Conservation (phyloP, 2,797 vertebrate genomes). For the Carapus acus region DNA sequence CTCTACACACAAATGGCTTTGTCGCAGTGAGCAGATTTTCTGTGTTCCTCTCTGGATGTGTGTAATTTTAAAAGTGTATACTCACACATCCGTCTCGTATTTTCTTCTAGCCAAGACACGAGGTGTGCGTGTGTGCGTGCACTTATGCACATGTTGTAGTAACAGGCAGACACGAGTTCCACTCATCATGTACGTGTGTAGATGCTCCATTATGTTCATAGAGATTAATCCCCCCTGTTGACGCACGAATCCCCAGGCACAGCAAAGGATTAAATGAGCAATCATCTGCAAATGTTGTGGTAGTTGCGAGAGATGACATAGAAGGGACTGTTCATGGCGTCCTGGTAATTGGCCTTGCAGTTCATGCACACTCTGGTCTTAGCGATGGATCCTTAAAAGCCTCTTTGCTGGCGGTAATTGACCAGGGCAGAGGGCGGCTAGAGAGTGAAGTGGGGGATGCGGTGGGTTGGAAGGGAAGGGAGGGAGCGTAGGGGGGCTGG, state of each 20-base stretch:
- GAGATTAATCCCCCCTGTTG: conserved; percentile 25
- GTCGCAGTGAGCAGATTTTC: too few species aligned
- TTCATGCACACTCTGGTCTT: conserved; percentile 29
- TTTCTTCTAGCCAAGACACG: conserved; percentile 29
- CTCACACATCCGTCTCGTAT: conserved; percentile 3
- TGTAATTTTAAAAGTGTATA: too few species aligned
- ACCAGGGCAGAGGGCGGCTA: conserved; percentile 26
- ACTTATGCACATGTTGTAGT: neutral
- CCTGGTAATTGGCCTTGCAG: conserved; percentile 41
- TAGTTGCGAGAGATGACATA: conserved; percentile 2
- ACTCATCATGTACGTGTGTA: neutral
- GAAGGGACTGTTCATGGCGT: conserved; percentile 13
- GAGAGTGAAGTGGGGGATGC: conserved; percentile 11
- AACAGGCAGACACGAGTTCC: neutral
- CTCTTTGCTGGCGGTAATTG: conserved; percentile 44
- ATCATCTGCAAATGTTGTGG: conserved; percentile 19
- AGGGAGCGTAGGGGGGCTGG: conserved; percentile 36
- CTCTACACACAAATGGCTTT: too few species aligned
- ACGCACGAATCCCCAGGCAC: conserved; percentile 39
- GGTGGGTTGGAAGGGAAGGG: conserved; percentile 10
- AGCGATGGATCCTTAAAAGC: conserved; percentile 50
- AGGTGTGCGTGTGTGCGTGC: too few species aligned
- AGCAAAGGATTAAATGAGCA: conserved; percentile 36
- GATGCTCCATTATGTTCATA: conserved; percentile 14
- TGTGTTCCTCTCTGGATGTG: too few species aligned